Evolutionary conservation across 2,888 invertebrate genomes (phyloP), one percentile per base, ranked within the genome.

Genomic region (Nezara viridula): DNA sequence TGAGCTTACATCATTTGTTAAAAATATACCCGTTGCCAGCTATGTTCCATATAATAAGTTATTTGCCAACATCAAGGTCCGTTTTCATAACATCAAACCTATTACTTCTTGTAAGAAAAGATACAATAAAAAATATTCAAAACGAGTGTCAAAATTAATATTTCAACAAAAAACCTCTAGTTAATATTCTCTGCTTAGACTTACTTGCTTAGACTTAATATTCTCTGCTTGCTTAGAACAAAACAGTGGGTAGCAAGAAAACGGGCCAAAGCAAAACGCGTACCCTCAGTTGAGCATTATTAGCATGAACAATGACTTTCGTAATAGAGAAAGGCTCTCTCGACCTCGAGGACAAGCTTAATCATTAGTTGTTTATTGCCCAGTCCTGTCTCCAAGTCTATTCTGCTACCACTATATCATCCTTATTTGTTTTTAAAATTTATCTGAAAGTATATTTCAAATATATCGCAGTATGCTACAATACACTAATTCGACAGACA

Each of bases 231-330:
- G 21, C 19, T 2, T 1, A 14, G 32, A 9, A 73, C 66, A 21
- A 73, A 37, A 73, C 66, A 21, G 66, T 19, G 2, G 19, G 21
- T 6, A 37, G 21, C 7, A 37, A 2, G 27, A 37, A 73, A 73
- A 73, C 19, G 32, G 66, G 32, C 7, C 37, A 73, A 73, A 73
- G 66, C 66, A 73, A 73, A 73, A 37, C 32, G 66, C 66, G 66
- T 73, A 37, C 19, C 16, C 60, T 60, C 27, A 60, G 60, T 16
- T 32, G n/a, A 55, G 55, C 60, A 73, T 73, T 73, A 73, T 73
- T 73, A 37, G 37, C 66, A 73, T 73, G 19, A 37, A 73, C 66
- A 73, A 73, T 73, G 66, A 32, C 32, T 73, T 73, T 73, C 32
- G 19, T 21, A 73, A 73, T 6, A 73, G 32, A 73, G 66, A 73